Evolutionary conservation across 2,797 vertebrate genomes (phyloP), one percentile per base, ranked within the genome.

Genomic region (Manis pentadactyla): DNA sequence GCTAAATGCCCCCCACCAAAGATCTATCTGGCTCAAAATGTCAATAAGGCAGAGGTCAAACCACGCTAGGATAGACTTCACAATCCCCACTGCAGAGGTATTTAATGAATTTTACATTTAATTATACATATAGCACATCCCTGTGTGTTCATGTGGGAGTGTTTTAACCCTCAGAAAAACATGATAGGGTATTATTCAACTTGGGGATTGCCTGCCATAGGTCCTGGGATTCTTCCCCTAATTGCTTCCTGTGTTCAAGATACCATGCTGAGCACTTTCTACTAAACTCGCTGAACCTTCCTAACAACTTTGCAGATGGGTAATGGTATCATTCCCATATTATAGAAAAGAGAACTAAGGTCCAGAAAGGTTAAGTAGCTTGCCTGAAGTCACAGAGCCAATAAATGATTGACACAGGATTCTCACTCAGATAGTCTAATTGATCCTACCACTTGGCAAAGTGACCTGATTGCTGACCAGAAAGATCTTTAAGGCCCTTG

Each of bases 91-190:
- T 51, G 34, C 59, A 81, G 25, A 85, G 31, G 7, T 9, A 0
- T 34, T 71, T 15, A 39, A 53, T 55, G 29, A 12, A 37, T 7
- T 13, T 21, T 17, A 25, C 4, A 6, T 55, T 7, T 74, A 53
- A 51, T 68, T 92, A 42, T 14, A 49, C 69, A 39, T n/a, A 2
- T 49, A 2, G 14, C 25, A 14, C 23, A 55, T 81, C 53, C 13
- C 27, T 27, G 2, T 34, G n/a, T 2, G 1, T 19, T 0, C 17
- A 14, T 5, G 29, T 18, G 25, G 4, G 17, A 0, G 18, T 31
- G 29, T 42, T 71, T 27, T 10, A 25, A 9, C 13, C 61, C 31
- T 0, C 55, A 69, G n/a, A 53, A 73, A 51, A 63, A 69, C 9
- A 14, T 19, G 31, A 6, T 5, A 42, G 0, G 0, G 5, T 61